Evolutionary conservation across 2,113 vertebrate genomes (phyloP).

Genomic region (Morone chrysops): DNA sequence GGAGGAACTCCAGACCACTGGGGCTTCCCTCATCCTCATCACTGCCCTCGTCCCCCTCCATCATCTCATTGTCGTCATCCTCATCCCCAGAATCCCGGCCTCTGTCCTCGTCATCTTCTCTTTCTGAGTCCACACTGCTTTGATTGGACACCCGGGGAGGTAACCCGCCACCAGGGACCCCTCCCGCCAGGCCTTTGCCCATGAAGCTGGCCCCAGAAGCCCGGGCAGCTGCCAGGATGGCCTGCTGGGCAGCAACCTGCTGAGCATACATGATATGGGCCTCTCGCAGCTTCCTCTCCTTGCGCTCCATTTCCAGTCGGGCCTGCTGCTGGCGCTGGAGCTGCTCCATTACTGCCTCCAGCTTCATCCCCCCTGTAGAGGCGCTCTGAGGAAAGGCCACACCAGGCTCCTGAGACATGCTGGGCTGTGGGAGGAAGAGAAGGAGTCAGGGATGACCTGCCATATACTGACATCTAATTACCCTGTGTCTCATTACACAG

Average conservation of each 20-base stretch:
- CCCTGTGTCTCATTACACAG: conserved; percentile 19
- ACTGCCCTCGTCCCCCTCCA: conserved; percentile 84
- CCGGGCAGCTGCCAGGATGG: conserved; percentile 86
- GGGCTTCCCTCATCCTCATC: conserved; percentile 80
- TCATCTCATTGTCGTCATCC: conserved; percentile 82
- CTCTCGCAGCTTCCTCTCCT: conserved; percentile 90
- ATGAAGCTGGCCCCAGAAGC: conserved; percentile 81
- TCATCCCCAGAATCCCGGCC: conserved; percentile 84
- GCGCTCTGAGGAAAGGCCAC: conserved; percentile 86
- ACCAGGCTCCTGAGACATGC: conserved; percentile 84
- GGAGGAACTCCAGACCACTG: conserved; percentile 89
- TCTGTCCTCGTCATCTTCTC: conserved; percentile 86
- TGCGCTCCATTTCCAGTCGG: conserved; percentile 91
- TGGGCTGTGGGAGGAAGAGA: conserved; percentile 81
- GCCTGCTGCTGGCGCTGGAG: conserved; percentile 91
- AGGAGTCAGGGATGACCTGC: conserved; percentile 27
- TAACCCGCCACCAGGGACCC: conserved; percentile 44
- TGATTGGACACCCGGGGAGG: conserved; percentile 82
- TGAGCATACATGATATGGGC: conserved; percentile 90
- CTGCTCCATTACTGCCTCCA: conserved; percentile 93
- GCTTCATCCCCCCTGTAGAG: conserved; percentile 88
- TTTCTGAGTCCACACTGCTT: conserved; percentile 89
- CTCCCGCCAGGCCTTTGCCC: conserved; percentile 81
- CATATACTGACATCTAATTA: conserved; percentile 43
- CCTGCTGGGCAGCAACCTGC: conserved; percentile 90